phyloP scores from a whole-genome alignment of 2,888 invertebrate species.

The Germaria angustata region DNA sequence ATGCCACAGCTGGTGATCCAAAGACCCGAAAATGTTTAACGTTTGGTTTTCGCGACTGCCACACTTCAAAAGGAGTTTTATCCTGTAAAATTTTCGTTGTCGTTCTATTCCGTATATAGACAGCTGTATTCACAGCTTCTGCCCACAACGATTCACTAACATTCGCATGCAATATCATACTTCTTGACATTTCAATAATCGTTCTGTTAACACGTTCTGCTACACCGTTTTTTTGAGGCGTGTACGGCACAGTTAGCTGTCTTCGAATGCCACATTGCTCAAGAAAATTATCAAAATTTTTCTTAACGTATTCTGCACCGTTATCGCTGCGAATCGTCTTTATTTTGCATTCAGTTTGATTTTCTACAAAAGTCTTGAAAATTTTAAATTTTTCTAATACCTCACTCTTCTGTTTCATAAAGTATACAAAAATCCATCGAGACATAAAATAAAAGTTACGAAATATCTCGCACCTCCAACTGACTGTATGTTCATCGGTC shows the following conservation, averaged over 20 bases:
- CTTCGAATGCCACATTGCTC: not conserved
- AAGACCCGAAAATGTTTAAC: not conserved
- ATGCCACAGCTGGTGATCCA: not conserved
- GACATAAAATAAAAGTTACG: too few relatives aligned
- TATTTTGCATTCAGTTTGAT: not conserved
- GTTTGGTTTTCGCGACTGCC: not conserved
- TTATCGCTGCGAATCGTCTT: not conserved
- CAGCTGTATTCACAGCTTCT: not conserved
- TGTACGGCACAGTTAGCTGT: not conserved
- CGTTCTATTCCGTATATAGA: not conserved
- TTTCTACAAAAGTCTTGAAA: not conserved
- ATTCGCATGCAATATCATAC: not conserved
- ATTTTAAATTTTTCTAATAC: not conserved
- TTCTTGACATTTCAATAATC: not conserved
- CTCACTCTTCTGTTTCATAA: not conserved
- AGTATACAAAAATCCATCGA: not conserved
- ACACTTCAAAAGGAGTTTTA: not conserved
- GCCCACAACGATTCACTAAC: not conserved
- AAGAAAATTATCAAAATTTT: not conserved
- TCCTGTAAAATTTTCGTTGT: not conserved
- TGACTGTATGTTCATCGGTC: too few relatives aligned
- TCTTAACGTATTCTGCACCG: not conserved
- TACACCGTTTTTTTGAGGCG: not conserved
- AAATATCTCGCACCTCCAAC: too few relatives aligned
- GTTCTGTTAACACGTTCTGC: not conserved